Evolutionary conservation across 2,797 vertebrate species (phyloP).

Genomic region (Xerus rutilus): DNA sequence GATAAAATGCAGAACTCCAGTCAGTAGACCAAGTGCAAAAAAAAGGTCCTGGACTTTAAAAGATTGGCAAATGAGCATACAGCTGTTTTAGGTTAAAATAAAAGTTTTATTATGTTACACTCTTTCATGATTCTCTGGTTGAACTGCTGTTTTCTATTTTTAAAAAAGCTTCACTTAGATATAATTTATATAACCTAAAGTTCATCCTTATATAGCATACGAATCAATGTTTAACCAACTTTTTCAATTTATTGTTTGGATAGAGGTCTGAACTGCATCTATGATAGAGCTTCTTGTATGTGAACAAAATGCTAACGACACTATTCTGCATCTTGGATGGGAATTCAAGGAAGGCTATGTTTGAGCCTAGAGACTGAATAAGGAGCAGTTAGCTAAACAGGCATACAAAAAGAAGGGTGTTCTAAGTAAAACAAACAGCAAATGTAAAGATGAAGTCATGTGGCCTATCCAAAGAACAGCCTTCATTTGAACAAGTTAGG

Average conservation of each 20-base stretch:
- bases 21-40: background rate
- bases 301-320: constrained; percentile 28
- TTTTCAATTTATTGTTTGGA: constrained; percentile 18
- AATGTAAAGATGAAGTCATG: background rate
- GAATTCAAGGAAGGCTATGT: constrained; percentile 33
- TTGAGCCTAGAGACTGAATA: constrained; percentile 29
- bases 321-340: background rate
- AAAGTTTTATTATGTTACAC: background rate
- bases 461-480: background rate
- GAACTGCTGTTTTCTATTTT: background rate
- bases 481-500: background rate
- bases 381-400: background rate
- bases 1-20: background rate
- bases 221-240: constrained; percentile 13
- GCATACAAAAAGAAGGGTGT: background rate
- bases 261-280: background rate
- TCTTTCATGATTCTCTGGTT: constrained; percentile 22
- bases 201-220: background rate
- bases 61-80: background rate
- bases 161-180: background rate
- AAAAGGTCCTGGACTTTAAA: constrained; percentile 28
- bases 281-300: background rate
- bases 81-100: constrained; percentile 16
- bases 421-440: constrained; percentile 8
- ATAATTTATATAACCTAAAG: constrained; percentile 40